Evolutionary conservation across 1,140 invertebrate genomes (phyloP), one percentile per base, ranked within the genome.

Genomic region (Scaptomyza graminum): DNA sequence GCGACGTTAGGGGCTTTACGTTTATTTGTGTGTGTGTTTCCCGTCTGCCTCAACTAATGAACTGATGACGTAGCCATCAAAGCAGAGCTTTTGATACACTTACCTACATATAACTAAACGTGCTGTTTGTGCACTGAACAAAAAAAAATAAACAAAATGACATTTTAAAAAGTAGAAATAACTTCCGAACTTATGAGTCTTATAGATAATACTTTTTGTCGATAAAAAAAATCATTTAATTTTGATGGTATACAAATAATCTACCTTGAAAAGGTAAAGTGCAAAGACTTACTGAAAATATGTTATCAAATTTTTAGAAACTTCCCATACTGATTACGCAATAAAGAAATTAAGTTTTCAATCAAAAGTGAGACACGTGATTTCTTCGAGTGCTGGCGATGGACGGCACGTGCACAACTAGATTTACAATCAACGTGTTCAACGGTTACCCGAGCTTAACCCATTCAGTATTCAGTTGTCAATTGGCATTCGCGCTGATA

Each of bases 1-100:
- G 28, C 18, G 39, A n/a, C 39, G 62, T 47, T 60, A 16, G 52
- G 31, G 39, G 41, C 44, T 13, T 65, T 41, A 25, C 15, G n/a
- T 56, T n/a, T 5, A 31, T 5, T 31, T 31, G 28, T 31, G 7
- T 28, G 7, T 28, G 4, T 15, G 15, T 11, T 9, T 18, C 5
- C 6, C 37, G 34, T 6, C 2, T 63, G 25, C 46, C 15, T n/a
- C 34, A 67, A 62, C 31, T 44, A 69, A 61, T 82, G 79, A 80
- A 15, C 15, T 34, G 28, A 13, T n/a, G 13, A 37, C 31, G 15
- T 46, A 18, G 16, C 4, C 8, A 5, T 12, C 5, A 41, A 3
- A 4, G 37, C 37, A 41, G 12, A 41, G n/a, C 37, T 41, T n/a
- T 41, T 41, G 9, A 39, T 39, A 39, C 3, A 22, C 18, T 22